Evolutionary conservation across 2,888 invertebrate genomes (phyloP).

Genomic region (Priocnemis perturbator): DNA sequence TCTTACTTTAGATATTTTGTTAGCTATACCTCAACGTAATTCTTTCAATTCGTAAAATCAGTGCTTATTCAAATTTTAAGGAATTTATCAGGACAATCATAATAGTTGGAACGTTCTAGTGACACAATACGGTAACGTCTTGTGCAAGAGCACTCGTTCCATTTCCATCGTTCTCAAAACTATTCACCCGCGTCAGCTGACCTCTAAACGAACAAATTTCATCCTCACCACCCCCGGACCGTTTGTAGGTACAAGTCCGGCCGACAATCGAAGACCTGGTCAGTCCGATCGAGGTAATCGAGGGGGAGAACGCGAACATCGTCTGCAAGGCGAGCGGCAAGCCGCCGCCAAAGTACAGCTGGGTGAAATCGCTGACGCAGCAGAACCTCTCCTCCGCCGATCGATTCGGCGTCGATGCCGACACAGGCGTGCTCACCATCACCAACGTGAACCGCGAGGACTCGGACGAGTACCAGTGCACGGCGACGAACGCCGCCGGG

Average conservation of each 20-base stretch:
- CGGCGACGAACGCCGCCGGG: conserved; percentile 88
- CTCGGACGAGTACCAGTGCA: conserved; percentile 87
- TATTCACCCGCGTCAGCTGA: too few species aligned
- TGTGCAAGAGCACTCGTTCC: too few species aligned
- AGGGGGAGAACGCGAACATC: conserved; percentile 86
- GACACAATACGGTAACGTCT: too few species aligned
- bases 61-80: too few species aligned
- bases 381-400: conserved; percentile 84
- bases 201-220: too few species aligned
- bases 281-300: conserved; percentile 82
- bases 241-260: conserved; percentile 82
- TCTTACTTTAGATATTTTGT: too few species aligned
- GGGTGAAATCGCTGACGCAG: conserved; percentile 86
- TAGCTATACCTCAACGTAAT: too few species aligned
- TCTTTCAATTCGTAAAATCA: too few species aligned
- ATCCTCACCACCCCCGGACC: background rate
- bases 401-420: conserved; percentile 83
- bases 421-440: conserved; percentile 84
- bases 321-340: conserved; percentile 89
- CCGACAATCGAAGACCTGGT: conserved; percentile 83
- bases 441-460: conserved; percentile 86
- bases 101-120: too few species aligned
- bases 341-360: conserved; percentile 88
- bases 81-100: too few species aligned
- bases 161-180: too few species aligned